A percentile compares a stretch with the other conserved stretches of the same genome.
These are phyloP conservation scores for Empis stercorea DNA, from an alignment of 2,888 invertebrate genomes.

Conservation along the genomic window DNA sequence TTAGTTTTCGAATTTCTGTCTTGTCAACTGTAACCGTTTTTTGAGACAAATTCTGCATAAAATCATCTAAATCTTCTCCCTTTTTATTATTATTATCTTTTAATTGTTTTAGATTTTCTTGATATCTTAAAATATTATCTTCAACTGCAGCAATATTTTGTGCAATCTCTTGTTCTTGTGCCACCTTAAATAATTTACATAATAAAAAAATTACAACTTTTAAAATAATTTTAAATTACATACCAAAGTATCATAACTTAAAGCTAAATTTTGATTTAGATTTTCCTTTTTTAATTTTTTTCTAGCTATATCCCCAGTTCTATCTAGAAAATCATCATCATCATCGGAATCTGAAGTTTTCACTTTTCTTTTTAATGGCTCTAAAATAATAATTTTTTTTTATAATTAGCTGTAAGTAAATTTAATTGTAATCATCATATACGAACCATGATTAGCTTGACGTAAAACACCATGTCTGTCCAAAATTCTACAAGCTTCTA, in stretches of 20 bases:
- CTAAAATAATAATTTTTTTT: slow-evolving; percentile 34
- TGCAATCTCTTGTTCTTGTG: slow-evolving; percentile 30
- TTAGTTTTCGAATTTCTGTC: slow-evolving; percentile 46
- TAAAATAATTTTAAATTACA: slow-evolving; percentile 20
- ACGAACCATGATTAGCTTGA: slow-evolving; percentile 69
- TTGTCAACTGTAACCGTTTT: slow-evolving; percentile 46
- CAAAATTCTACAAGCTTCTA: slow-evolving; percentile 86
- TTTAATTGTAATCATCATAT: slow-evolving; percentile 2
- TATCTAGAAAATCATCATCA: slow-evolving; percentile 89
- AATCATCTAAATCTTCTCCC: slow-evolving; percentile 71
- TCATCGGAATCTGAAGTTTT: slow-evolving; percentile 80
- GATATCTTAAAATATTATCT: slow-evolving; percentile 35
- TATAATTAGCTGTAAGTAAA: not conserved
- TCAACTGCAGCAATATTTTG: slow-evolving; percentile 53
- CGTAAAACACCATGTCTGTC: slow-evolving; percentile 77
- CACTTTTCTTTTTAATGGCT: slow-evolving; percentile 65
- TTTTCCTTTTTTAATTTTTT: slow-evolving; percentile 57
- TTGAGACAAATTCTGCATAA: slow-evolving; percentile 56
- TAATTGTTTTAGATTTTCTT: slow-evolving; percentile 32
- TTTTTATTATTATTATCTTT: slow-evolving; percentile 19
- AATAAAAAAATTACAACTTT: not conserved
- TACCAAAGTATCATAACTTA: slow-evolving; percentile 56
- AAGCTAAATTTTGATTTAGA: slow-evolving; percentile 24
- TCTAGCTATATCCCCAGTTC: slow-evolving; percentile 84
- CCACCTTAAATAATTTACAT: slow-evolving; percentile 17